phyloP scores from a whole-genome alignment of 1,140 invertebrate genomes.

The Drosophila micromelanica region DNA sequence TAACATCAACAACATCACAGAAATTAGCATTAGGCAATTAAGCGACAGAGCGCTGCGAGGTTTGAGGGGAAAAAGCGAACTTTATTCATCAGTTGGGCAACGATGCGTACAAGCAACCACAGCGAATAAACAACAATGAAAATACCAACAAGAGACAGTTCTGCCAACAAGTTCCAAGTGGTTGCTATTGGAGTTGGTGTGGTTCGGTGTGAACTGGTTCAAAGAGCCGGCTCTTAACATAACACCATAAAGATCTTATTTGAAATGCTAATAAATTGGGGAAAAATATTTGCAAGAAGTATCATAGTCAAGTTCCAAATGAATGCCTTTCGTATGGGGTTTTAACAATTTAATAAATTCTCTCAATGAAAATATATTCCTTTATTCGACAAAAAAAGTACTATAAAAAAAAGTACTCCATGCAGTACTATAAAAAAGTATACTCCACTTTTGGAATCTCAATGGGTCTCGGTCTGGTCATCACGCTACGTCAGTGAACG shows the following conservation, averaged over 20 bases:
- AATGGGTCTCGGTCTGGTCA: slow-evolving; percentile 40
- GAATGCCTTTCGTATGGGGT: too few species aligned
- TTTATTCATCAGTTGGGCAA: slow-evolving; percentile 42
- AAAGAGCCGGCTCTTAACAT: slow-evolving; percentile 5
- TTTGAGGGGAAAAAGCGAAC: slow-evolving; percentile 32
- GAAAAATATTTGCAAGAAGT: too few species aligned
- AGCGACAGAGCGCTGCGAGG: slow-evolving; percentile 36
- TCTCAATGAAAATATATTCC: too few species aligned
- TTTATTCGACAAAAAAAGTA: too few species aligned
- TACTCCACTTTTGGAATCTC: neutral
- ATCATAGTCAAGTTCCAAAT: too few species aligned
- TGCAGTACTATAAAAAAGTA: slow-evolving; percentile 6
- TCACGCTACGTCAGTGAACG: slow-evolving; percentile 42
- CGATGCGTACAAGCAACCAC: slow-evolving; percentile 40
- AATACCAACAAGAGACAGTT: slow-evolving; percentile 12
- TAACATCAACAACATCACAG: slow-evolving; percentile 5
- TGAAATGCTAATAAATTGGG: too few species aligned
- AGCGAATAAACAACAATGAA: slow-evolving; percentile 15
- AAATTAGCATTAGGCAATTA: slow-evolving; percentile 72
- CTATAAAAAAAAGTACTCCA: too few species aligned
- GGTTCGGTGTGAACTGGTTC: slow-evolving; percentile 15
- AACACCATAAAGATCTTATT: neutral
- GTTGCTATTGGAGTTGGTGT: slow-evolving; percentile 15
- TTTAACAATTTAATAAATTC: neutral
- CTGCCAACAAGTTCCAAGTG: slow-evolving; percentile 10